Base-by-base conservation (phyloP, 1,140 invertebrate genomes). In the Cephus cinctus region DNA sequence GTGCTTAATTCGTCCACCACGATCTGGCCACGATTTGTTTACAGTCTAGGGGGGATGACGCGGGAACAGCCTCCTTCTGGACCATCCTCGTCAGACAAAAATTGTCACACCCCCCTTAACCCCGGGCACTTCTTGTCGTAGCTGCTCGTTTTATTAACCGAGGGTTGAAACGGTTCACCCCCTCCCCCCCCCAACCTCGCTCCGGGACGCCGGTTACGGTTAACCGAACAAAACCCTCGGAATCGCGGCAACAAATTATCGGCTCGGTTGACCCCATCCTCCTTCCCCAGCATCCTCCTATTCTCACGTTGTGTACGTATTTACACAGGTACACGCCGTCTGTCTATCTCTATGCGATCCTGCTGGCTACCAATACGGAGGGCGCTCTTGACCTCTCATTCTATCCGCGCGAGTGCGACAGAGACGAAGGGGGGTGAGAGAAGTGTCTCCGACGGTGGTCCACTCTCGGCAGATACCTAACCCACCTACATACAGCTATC, bases 221-320 rank as follows among this genome's bases (percentile, higher is more conserved):
- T 66, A 68, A 63, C 64, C 63, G 63, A 66, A 58, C 51, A 51
- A 56, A 59, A 61, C 64, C 62, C 57, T 58, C 61, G 54, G 65
- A 65, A 61, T 59, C 62, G 56, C 54, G 54, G 52, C 57, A 51
- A 52, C 52, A 56, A 65, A 54, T 68, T 68, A 68, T 68, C 65
- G 61, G 52, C 54, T 53, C 57, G 56, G 56, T 63, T 58, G 54
- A 62, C 59, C 43, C 44, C 43, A 23, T 25, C 39, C 35, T 25
- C 35, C 19, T 44, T 25, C 41, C 19, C 36, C 43, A 49, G 43
- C 56, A 51, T 56, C 58, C 50, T 51, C 46, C 56, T 40, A 12
- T 41, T 41, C 44, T 48, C 48, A 49, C 46, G 42, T 52, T 52
- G 6, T n/a, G 6, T 4, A 12, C 14, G 16, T 19, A 5, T 4